These are phyloP conservation scores for Misgurnus mizolepis DNA, from an alignment of 2,113 vertebrate genomes.

Conservation along the genomic window DNA sequence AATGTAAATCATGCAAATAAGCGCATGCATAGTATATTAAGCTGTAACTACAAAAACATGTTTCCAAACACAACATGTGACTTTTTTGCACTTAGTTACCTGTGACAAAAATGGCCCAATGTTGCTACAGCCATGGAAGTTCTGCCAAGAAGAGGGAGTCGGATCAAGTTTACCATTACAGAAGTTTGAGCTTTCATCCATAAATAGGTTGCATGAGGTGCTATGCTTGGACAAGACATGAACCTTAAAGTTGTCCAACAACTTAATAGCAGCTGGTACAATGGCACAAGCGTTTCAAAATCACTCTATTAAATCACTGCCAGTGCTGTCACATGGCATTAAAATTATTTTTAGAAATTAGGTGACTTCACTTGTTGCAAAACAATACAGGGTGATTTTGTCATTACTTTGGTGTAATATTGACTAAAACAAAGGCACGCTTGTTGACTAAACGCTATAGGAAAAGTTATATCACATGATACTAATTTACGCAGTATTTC, in stretches of 20 bases:
- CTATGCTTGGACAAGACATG: slow-evolving; percentile 41
- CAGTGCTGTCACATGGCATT: slow-evolving; percentile 3
- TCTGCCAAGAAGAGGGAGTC: slow-evolving; percentile 51
- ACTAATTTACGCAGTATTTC: neutral
- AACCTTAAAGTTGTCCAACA: slow-evolving; percentile 33
- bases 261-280: neutral
- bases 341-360: too few relatives aligned
- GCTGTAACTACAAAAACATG: neutral
- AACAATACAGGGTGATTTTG: too few relatives aligned
- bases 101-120: slow-evolving; percentile 55
- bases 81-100: slow-evolving; percentile 50
- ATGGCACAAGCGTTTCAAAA: slow-evolving; percentile 32
- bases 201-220: slow-evolving; percentile 50
- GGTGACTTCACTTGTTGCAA: too few relatives aligned
- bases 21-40: neutral
- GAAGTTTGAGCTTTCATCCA: slow-evolving; percentile 56
- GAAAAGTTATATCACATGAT: neutral
- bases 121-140: slow-evolving; percentile 53
- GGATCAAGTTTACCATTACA: slow-evolving; percentile 53
- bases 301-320: slow-evolving; percentile 13
- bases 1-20: neutral
- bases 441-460: neutral
- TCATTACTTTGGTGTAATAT: too few relatives aligned
- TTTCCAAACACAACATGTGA: slow-evolving; percentile 39
- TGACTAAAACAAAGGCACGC: too few relatives aligned